phyloP scores from a whole-genome alignment of 2,113 vertebrate genomes.

The Prochilodus magdalenae region DNA sequence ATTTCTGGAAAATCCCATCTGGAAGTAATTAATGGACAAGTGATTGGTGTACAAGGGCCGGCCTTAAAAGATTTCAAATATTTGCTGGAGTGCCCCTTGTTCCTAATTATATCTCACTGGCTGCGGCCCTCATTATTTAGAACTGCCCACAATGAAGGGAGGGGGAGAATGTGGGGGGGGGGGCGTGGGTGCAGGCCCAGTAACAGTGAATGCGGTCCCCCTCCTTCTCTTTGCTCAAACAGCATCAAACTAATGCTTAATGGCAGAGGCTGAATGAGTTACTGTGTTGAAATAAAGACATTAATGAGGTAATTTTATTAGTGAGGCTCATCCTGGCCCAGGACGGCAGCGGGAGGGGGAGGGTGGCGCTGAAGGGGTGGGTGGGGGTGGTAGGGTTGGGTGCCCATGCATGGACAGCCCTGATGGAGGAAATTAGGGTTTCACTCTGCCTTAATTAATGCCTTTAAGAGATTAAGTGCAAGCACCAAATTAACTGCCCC shows the following conservation, averaged over 20 bases:
- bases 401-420: background rate
- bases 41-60: constrained; percentile 68
- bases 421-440: constrained; percentile 91
- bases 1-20: constrained; percentile 71
- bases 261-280: constrained; percentile 90
- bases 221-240: constrained; percentile 73
- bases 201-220: constrained; percentile 77
- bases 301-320: constrained; percentile 99
- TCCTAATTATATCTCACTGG: constrained; percentile 98
- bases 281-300: constrained; percentile 86
- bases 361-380: background rate
- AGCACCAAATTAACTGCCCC: constrained; percentile 97
- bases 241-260: constrained; percentile 91
- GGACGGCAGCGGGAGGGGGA: background rate
- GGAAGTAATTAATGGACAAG: constrained; percentile 92
- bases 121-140: constrained; percentile 97
- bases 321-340: constrained; percentile 81
- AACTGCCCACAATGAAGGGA: constrained; percentile 79
- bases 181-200: constrained; percentile 68
- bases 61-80: constrained; percentile 90
- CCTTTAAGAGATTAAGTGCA: constrained; percentile 88
- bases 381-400: background rate
- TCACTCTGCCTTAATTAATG: constrained; percentile 97
- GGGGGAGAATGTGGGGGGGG: too few species aligned
- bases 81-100: constrained; percentile 94